phyloP scores from a whole-genome alignment of 2,113 vertebrate species.

The Phodopus roborovskii region DNA sequence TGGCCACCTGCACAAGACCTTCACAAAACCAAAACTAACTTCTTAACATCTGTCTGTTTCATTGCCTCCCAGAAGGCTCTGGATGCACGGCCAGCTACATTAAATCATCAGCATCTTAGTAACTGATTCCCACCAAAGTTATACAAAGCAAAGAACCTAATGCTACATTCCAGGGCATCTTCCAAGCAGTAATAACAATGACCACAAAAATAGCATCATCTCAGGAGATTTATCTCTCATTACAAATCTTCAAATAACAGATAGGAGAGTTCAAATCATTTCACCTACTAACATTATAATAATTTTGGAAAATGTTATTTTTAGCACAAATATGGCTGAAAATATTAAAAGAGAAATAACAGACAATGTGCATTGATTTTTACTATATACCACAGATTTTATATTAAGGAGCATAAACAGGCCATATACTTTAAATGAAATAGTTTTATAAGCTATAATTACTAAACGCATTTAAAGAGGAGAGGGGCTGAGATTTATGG shows the following conservation, averaged over 20 bases:
- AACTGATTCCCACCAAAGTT: not conserved
- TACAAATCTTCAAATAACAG: not conserved
- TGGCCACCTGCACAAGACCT: not conserved
- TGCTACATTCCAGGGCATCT: not conserved
- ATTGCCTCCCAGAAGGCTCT: not conserved
- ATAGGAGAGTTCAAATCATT: conserved; percentile 20
- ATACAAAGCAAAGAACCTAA: not conserved
- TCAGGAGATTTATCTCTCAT: not conserved
- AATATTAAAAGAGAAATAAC: not conserved
- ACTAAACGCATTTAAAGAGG: not conserved
- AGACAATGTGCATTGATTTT: not conserved
- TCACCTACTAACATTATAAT: not conserved
- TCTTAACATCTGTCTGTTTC: not conserved
- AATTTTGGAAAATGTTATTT: not conserved
- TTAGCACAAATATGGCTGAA: not conserved
- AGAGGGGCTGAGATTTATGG: not conserved
- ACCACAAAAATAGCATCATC: not conserved
- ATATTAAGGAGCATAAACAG: not conserved
- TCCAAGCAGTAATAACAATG: not conserved
- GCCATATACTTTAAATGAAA: conserved; percentile 2
- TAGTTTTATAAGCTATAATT: not conserved
- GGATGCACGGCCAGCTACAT: not conserved
- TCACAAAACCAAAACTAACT: not conserved
- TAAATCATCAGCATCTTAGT: not conserved
- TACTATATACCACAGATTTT: not conserved